Percentiles rank a stretch among this genome's conserved stretches.
Evolutionary conservation across 1,140 invertebrate species (phyloP).

Genomic region (Drosophila paulistorum): DNA sequence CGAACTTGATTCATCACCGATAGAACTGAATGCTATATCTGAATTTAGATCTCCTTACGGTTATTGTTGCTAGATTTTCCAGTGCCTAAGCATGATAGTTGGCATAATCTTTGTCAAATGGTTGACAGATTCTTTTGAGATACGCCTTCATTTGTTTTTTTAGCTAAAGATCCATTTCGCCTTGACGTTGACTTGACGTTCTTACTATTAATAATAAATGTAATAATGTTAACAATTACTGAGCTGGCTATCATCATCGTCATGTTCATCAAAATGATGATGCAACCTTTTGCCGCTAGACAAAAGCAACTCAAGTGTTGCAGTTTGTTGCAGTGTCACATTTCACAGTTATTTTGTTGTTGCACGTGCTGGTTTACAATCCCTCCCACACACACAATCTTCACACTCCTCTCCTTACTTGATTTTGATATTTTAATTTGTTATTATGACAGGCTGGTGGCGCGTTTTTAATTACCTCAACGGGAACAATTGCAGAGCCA

Average conservation of each 20-base stretch:
- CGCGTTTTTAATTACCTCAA: conserved; percentile 59
- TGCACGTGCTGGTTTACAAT: conserved; percentile 54
- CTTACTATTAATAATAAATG: conserved; percentile 28
- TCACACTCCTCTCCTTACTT: neutral
- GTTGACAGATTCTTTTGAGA: conserved; percentile 8
- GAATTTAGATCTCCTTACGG: neutral
- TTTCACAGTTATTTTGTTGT: conserved; percentile 69
- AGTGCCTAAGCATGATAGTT: neutral
- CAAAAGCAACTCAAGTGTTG: conserved; percentile 56
- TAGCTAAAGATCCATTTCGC: conserved; percentile 28
- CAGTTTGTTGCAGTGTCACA: conserved; percentile 60
- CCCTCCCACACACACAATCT: neutral
- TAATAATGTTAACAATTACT: conserved; percentile 9
- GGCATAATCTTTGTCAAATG: neutral
- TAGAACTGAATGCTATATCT: too few relatives aligned
- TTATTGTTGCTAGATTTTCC: neutral
- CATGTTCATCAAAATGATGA: conserved; percentile 9
- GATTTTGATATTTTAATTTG: conserved; percentile 66
- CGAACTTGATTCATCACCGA: too few relatives aligned
- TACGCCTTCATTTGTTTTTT: neutral
- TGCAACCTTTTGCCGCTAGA: conserved; percentile 39
- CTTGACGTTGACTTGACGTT: conserved; percentile 20
- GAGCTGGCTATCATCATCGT: conserved; percentile 24
- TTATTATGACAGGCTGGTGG: conserved; percentile 59
- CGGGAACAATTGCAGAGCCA: conserved; percentile 24